A percentile compares a stretch with the other conserved stretches of the same genome.
phyloP scores from a whole-genome alignment of 2,797 vertebrate species.

The Triplophysa yarkandensis region DNA sequence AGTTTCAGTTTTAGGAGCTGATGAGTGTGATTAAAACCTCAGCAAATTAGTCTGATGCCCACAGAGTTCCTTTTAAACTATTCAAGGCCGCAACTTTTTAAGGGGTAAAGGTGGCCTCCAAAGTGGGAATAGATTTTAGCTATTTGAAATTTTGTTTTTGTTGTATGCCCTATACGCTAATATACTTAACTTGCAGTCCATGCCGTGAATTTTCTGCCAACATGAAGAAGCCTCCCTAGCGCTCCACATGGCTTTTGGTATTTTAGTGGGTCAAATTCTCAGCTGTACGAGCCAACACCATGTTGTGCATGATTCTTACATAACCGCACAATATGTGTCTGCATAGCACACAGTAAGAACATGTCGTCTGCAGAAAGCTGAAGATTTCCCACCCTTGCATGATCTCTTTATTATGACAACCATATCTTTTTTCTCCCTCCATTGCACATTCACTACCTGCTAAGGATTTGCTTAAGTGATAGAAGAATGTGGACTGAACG shows the following conservation, averaged over 20 bases:
- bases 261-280: not conserved
- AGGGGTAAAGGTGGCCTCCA: too few relatives aligned
- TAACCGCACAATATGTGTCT: not conserved
- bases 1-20: too few relatives aligned
- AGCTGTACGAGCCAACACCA: not conserved
- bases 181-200: not conserved
- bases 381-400: constrained; percentile 55
- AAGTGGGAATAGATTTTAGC: too few relatives aligned
- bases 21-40: too few relatives aligned
- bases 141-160: not conserved
- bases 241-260: not conserved
- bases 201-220: not conserved
- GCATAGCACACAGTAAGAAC: constrained; percentile 43
- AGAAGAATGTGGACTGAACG: not conserved
- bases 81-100: too few relatives aligned
- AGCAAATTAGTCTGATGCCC: too few relatives aligned
- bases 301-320: not conserved
- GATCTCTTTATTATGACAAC: constrained; percentile 31
- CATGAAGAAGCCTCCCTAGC: not conserved
- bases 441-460: not conserved
- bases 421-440: not conserved
- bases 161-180: too few relatives aligned
- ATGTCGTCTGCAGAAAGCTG: constrained; percentile 44
- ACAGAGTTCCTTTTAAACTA: too few relatives aligned
- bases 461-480: constrained; percentile 6